Evolutionary conservation across 1,140 invertebrate species (phyloP), one percentile per base, ranked within the genome.

Genomic region (Caenorhabditis briggsae): DNA sequence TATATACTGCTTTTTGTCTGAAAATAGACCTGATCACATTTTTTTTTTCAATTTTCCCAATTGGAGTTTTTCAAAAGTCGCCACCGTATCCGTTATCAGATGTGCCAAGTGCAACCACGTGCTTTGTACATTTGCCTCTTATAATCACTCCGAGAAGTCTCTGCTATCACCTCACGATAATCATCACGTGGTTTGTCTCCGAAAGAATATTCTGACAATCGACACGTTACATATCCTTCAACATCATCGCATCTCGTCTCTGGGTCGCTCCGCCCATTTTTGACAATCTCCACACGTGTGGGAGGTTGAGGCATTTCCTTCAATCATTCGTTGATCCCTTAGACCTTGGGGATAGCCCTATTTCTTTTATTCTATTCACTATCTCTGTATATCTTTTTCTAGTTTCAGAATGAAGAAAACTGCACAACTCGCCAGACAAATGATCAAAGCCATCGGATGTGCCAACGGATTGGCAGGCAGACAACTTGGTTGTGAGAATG

Each of bases 401-500:
- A 14, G 5, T 70, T 70, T 43, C 70, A 50, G 14, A 50, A 86
- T 86, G 74, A 82, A 64, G 25, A 82, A 48, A 20, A 46, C 85
- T 33, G 16, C 70, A 25, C 41, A 56, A 48, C 74, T 86, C 33
- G 74, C 83, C 25, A 59, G 53, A n/a, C 82, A 82, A 61, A 6
- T 85, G 18, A 46, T 87, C 33, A 87, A 50, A 46, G 83, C 83
- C 33, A 64, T 90, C 82, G 90, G 90, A 50, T 88, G 91, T 78
- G 88, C 87, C 12, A 90, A 90, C 87, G 90, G 90, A 33, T 16
- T 84, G 5, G 50, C 11, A 78, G 91, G 89, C 59, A 91, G 90
- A 59, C 90, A 90, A 48, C 85, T 90, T 14, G 90, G 90, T 18
- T 90, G 90, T 82, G 90, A 90, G 64, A 58, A 89, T 20, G 86